Evolutionary conservation across 2,113 vertebrate genomes (phyloP).

Genomic region (Syrmaticus mikado): DNA sequence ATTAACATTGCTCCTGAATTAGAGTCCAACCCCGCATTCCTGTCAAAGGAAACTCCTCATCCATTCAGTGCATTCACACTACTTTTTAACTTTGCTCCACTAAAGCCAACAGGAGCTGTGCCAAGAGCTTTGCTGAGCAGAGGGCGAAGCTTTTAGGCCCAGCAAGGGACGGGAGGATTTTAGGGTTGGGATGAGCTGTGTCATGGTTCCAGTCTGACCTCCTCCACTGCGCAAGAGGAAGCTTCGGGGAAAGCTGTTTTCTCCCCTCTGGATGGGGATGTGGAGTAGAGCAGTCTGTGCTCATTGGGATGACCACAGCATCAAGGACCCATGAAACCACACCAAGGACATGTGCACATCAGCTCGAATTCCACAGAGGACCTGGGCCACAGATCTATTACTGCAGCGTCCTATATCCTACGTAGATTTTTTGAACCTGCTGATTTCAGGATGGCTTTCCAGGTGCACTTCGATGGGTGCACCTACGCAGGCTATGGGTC

Average conservation of each 20-base stretch:
- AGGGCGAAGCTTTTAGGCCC: not conserved
- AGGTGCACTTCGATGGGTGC: not conserved
- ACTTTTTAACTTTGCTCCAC: not conserved
- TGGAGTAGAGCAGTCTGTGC: not conserved
- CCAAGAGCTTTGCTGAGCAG: not conserved
- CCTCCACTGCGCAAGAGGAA: not conserved
- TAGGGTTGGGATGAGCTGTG: not conserved
- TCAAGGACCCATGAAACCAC: not conserved
- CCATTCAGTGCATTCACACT: not conserved
- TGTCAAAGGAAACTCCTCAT: not conserved
- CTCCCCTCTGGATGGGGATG: not conserved
- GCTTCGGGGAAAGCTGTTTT: not conserved
- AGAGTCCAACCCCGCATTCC: not conserved
- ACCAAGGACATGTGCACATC: not conserved
- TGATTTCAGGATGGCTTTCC: not conserved
- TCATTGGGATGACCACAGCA: not conserved
- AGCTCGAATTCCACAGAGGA: not conserved
- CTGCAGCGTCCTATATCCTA: not conserved
- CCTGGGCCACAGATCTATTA: not conserved
- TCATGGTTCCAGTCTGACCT: not conserved
- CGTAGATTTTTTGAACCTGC: not conserved
- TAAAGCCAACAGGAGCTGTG: not conserved
- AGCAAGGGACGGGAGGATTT: not conserved
- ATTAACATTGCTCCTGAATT: not conserved
- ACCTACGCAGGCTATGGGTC: accelerated